phyloP scores from a whole-genome alignment of 2,797 vertebrate species.

The Benthosema pterotum region DNA sequence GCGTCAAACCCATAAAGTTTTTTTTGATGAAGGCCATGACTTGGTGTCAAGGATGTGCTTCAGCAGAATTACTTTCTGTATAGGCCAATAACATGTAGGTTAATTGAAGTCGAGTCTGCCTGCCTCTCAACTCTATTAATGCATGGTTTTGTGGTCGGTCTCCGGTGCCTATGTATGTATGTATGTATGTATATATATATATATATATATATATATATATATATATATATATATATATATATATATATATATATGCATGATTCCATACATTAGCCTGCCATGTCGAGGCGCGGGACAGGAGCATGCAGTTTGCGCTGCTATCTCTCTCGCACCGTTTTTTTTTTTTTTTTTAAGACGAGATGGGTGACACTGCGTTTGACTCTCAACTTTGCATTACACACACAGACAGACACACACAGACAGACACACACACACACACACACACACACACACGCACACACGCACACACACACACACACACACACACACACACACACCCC shows the following conservation, averaged over 20 bases:
- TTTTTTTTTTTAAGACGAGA: too few species aligned
- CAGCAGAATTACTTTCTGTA: background rate
- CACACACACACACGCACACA: background rate
- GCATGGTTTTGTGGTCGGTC: constrained; percentile 19
- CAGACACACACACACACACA: background rate
- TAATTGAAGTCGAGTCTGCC: constrained; percentile 14
- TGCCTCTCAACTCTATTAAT: constrained; percentile 3
- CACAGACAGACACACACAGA: too few species aligned
- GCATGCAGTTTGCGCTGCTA: constrained; percentile 11
- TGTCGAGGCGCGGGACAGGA: constrained; percentile 6
- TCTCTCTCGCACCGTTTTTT: background rate
- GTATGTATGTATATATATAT: too few species aligned
- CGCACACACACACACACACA: background rate
- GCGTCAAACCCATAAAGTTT: background rate
- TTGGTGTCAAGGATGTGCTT: background rate
- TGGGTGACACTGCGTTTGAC: constrained; percentile 24
- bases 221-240: too few species aligned
- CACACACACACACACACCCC: background rate
- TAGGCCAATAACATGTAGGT: constrained; percentile 3
- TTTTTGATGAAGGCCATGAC: background rate
- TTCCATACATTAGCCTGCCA: constrained; percentile 34
- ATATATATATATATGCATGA: too few species aligned
- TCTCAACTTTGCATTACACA: constrained; percentile 16
- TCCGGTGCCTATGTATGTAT: constrained; percentile 40
- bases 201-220: too few species aligned